Evolutionary conservation across 2,888 invertebrate species (phyloP), one percentile per base, ranked within the genome.

Genomic region (Amblyteles armatorius): DNA sequence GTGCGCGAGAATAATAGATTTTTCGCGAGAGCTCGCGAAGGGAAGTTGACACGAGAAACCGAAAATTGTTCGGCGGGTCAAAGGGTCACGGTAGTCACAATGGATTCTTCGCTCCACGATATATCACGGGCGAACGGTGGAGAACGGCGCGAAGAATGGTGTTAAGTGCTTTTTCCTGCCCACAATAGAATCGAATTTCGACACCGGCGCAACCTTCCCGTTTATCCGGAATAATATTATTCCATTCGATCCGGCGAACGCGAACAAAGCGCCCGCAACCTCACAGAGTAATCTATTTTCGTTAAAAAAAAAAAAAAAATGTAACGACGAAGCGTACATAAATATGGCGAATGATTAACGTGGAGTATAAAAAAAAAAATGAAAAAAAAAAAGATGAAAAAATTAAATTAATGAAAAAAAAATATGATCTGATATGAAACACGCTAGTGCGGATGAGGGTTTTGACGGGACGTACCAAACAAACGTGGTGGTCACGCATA

Each of bases 401-500:
- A 48, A 48, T 48, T 48, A 5, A 91, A 91, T 72, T 82, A 83
- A 86, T 63, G 52, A 74, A 52, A 83, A 73, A 68, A 68, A 79
- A 86, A 87, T 80, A 82, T 85, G 76, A 86, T 86, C 83, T 88
- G 83, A 87, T 85, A 87, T 87, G 82, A 91, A 84, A 86, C 84
- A 92, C 91, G 89, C 91, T 94, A 99, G 99, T 96, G 99, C 99
- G 95, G 99, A 99, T 96, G 99, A 99, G 96, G 98, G 98, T 96
- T 99, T 99, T 96, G 99, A 99, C 96, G 98, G 99, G 95, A 99
- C 99, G 94, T 99, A 97, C 96, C 99, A 98, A 95, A 99, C 99
- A 95, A 99, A 99, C 96, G 98, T 99, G 96, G 99, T 99, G 95
- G 99, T 99, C 95, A 97, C 97, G 95, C 97, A 97, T 96, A 98